Base-by-base conservation (phyloP, 2,797 vertebrate genomes). In the Peromyscus melanophrys region DNA sequence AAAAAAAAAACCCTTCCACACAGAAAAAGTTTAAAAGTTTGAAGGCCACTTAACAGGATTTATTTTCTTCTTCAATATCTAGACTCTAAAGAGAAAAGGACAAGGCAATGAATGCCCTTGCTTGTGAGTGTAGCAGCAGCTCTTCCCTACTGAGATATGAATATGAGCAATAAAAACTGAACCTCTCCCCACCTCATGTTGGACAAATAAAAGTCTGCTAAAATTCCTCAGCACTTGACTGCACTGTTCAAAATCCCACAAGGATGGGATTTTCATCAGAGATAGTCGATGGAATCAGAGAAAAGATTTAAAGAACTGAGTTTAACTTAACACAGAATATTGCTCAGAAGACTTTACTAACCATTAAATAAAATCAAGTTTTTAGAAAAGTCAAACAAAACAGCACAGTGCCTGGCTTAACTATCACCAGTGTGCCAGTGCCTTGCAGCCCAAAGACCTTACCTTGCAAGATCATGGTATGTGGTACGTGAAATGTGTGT, bases 291-390 rank as follows among this genome's bases (percentile, higher is more conserved):
- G 10, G 40, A 31, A 63, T 93, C 25, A 75, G 52, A 95, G 4
- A 92, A 77, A 2, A 2, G 4, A 57, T 85, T 63, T 59, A 75
- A 92, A 86, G 13, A 69, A 84, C 11, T 61, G 73, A 93, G 59
- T 75, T 52, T 94, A 94, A 90, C 86, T 61, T 73, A 93, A 94
- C 83, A 49, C 49, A 59, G 86, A 76, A 90, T 71, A 5, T 89
- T 61, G 0, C 67, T 12, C 0, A 63, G 25, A 7, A n/a, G 19
- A 10, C 25, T 13, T 96, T 40, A 7, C 0, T 16, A 96, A 21
- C 65, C 23, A 63, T 1, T 80, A 29, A 92, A 77, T 87, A 49
- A 87, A 95, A 52, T 59, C 29, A 92, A 61, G 1, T 12, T 73
- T 82, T 75, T n/a, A 61, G 34, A 90, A 81, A 96, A 9, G 0